phyloP scores from a whole-genome alignment of 2,113 vertebrate species.

The Thamnophis sirtalis region DNA sequence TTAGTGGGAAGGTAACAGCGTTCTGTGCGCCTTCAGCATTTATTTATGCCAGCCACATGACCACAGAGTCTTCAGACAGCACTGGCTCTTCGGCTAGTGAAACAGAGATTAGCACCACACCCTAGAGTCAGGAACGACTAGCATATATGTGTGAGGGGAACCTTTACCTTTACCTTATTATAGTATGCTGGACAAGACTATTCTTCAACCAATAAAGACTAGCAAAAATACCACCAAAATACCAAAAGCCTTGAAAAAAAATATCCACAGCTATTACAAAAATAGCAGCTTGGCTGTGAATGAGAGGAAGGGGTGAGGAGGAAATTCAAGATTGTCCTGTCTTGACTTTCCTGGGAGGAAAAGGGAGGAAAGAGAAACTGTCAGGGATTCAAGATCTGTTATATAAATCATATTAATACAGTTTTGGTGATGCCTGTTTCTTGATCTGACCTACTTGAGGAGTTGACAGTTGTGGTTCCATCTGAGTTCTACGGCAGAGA shows the following conservation, averaged over 20 bases:
- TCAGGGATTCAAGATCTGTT: not conserved
- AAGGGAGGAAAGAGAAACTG: not conserved
- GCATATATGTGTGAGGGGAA: too few relatives aligned
- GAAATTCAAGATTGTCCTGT: not conserved
- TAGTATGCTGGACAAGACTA: too few relatives aligned
- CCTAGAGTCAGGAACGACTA: too few relatives aligned
- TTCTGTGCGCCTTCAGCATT: too few relatives aligned
- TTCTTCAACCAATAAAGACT: not conserved
- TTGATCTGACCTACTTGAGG: not conserved
- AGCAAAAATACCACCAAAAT: not conserved
- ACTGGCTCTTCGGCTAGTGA: too few relatives aligned
- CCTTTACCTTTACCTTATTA: too few relatives aligned
- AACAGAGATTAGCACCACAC: too few relatives aligned
- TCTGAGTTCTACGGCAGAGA: not conserved
- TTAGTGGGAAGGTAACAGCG: too few relatives aligned
- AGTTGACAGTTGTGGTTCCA: not conserved
- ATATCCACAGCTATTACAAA: not conserved
- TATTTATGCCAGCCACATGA: too few relatives aligned
- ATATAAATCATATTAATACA: not conserved
- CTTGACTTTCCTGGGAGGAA: not conserved
- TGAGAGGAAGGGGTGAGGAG: not conserved
- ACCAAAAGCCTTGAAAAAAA: not conserved
- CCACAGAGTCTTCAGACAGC: too few relatives aligned
- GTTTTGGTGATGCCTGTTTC: not conserved
- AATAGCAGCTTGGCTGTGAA: not conserved